A percentile compares a stretch with the other conserved stretches of the same genome.
Conservation (phyloP, 2,113 vertebrate species). For the Fregata magnificens region DNA sequence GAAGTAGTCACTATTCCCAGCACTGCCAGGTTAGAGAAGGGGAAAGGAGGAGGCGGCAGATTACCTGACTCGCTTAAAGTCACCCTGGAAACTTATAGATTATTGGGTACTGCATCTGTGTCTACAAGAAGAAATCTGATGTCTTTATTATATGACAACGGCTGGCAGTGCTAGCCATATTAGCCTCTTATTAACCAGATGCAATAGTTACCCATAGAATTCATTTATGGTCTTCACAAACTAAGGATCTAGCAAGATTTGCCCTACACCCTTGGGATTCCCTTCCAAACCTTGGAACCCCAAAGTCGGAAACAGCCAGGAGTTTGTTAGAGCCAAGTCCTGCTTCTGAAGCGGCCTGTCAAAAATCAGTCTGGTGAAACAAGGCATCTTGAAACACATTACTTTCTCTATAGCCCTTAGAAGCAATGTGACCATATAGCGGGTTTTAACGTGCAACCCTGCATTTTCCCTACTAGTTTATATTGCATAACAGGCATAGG, state of each 20-base stretch:
- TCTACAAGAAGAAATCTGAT: not conserved
- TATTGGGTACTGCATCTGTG: not conserved
- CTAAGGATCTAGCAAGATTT: not conserved
- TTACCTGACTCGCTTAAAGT: not conserved
- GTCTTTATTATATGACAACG: not conserved
- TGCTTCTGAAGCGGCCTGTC: rapidly evolving
- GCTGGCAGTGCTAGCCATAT: not conserved
- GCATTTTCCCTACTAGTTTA: not conserved
- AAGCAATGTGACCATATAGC: not conserved
- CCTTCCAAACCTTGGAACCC: not conserved
- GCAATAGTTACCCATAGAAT: not conserved
- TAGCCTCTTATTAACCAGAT: not conserved
- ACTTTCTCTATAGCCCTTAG: not conserved
- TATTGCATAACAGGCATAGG: not conserved
- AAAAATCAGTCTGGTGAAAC: not conserved
- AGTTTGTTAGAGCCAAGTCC: not conserved
- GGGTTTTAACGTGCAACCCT: not conserved
- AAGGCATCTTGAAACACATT: not conserved
- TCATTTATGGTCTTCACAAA: not conserved
- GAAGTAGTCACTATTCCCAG: not conserved
- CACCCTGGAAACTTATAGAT: not conserved
- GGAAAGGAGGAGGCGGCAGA: not conserved
- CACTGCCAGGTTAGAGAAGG: not conserved
- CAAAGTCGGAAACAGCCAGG: not conserved
- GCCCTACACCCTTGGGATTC: not conserved